Evolutionary conservation across 1,140 invertebrate genomes (phyloP).

Genomic region (Dendrolimus punctatus): DNA sequence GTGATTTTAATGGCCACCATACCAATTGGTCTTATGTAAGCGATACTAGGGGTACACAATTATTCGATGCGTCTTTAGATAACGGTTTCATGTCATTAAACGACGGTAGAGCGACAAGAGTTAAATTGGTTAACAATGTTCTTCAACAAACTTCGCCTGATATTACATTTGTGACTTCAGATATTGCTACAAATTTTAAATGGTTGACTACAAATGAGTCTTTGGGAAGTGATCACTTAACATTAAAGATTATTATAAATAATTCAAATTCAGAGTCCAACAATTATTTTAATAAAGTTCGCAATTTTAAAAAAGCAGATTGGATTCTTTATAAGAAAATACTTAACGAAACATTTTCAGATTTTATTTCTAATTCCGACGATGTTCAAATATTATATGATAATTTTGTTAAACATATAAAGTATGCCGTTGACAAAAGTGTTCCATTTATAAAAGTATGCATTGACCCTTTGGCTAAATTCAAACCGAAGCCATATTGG

Average conservation of each 20-base stretch:
- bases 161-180: background rate
- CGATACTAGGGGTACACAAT: too few species aligned
- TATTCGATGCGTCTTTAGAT: background rate
- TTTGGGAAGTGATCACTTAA: background rate
- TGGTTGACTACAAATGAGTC: background rate
- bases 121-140: background rate
- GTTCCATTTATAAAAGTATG: slow-evolving; percentile 10
- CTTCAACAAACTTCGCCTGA: background rate
- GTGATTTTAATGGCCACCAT: too few species aligned
- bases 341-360: background rate
- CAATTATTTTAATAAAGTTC: background rate
- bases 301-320: background rate
- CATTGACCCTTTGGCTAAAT: slow-evolving; percentile 3
- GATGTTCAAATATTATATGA: background rate
- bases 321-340: background rate
- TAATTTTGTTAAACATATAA: slow-evolving; percentile 8
- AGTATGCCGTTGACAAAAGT: slow-evolving; percentile 6
- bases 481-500: slow-evolving; percentile 11
- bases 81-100: background rate
- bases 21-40: too few species aligned
- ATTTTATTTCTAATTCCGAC: background rate
- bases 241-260: background rate
- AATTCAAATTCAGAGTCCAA: background rate
- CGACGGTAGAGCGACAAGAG: background rate
- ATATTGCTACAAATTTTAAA: background rate